Percentiles rank a stretch among this genome's conserved stretches.
These are phyloP conservation scores for Cryptops parisi DNA, from an alignment of 2,888 invertebrate species.

Conservation along the genomic window DNA sequence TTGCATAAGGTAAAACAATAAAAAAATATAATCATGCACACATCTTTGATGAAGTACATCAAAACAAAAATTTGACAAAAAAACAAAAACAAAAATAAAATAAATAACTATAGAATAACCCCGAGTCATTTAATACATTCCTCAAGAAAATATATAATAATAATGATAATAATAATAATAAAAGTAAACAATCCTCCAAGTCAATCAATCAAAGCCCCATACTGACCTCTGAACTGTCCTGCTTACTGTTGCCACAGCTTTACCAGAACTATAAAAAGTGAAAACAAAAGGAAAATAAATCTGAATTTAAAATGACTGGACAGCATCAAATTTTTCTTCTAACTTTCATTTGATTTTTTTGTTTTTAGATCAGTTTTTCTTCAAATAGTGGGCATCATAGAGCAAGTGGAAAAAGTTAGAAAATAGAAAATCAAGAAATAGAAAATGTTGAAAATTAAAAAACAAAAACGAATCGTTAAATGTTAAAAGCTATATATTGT, in stretches of 20 bases:
- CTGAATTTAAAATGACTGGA: not conserved
- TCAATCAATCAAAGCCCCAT: constrained; percentile 27
- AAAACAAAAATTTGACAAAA: constrained; percentile 3
- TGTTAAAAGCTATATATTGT: too few species aligned
- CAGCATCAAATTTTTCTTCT: not conserved
- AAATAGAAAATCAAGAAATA: too few species aligned
- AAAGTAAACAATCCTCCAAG: constrained; percentile 12
- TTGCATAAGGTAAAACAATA: too few species aligned
- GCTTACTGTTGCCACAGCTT: constrained; percentile 66
- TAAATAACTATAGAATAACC: constrained; percentile 4
- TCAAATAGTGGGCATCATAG: too few species aligned
- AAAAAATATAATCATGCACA: constrained; percentile 6
- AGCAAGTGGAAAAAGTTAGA: too few species aligned
- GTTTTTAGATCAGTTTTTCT: not conserved
- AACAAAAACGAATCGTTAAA: too few species aligned
- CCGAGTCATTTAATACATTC: constrained; percentile 17
- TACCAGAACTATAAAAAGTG: constrained; percentile 56
- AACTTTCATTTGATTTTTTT: not conserved
- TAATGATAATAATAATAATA: constrained; percentile 21
- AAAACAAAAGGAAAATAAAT: constrained; percentile 22
- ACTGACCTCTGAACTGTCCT: constrained; percentile 68
- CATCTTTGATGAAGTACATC: constrained; percentile 1
- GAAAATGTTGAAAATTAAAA: too few species aligned
- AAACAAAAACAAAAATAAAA: constrained; percentile 18
- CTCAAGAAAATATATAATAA: constrained; percentile 22